Evolutionary conservation across 2,113 vertebrate genomes (phyloP).

Genomic region (Clupea harengus): DNA sequence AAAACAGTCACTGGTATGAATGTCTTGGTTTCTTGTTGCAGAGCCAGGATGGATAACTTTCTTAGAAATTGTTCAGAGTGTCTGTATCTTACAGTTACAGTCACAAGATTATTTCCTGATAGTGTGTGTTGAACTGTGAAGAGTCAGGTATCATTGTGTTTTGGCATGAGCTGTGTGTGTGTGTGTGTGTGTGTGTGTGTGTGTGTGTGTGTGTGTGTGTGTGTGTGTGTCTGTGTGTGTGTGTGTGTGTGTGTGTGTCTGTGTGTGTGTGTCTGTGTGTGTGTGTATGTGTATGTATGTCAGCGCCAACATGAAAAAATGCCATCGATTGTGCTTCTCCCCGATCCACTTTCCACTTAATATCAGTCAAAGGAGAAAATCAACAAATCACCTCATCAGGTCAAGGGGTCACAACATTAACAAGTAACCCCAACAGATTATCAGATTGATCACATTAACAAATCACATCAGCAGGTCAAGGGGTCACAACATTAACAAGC

Average conservation of each 20-base stretch:
- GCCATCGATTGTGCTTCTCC: background rate
- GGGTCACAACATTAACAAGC: background rate
- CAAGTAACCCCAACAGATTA: background rate
- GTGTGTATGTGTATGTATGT: background rate
- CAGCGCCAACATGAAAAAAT: background rate
- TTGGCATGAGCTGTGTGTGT: background rate
- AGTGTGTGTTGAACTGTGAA: no score
- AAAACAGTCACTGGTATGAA: background rate
- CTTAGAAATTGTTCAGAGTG: background rate
- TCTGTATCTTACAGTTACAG: background rate
- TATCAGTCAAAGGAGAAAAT: background rate
- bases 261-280: background rate
- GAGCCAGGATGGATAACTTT: background rate
- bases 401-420: background rate
- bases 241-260: no score
- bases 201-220: no score
- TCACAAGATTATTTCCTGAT: no score
- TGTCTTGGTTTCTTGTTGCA: background rate
- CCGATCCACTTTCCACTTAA: background rate
- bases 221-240: background rate
- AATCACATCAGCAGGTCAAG: background rate
- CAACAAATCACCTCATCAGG: background rate
- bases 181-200: no score
- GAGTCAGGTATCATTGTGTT: background rate
- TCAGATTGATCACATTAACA: no score